Evolutionary conservation across 1,140 invertebrate genomes (phyloP).

Genomic region (Aradophagus sp.): DNA sequence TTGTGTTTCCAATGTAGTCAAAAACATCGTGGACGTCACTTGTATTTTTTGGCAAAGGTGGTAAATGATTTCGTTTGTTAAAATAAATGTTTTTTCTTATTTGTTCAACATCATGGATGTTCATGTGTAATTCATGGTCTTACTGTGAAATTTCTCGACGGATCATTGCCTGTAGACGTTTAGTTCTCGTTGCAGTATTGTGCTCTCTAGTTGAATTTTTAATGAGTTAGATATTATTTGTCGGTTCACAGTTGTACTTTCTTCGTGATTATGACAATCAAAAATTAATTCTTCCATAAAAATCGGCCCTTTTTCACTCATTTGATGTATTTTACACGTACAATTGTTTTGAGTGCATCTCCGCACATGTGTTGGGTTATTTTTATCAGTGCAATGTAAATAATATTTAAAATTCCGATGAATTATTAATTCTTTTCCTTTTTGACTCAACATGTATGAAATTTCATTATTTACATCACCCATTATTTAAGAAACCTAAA

Average conservation of each 20-base stretch:
- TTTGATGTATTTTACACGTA: not conserved
- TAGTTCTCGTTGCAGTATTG: not conserved
- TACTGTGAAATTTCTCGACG: not conserved
- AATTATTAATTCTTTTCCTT: slow-evolving; percentile 1
- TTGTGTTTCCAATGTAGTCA: not conserved
- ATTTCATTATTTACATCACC: too few species aligned
- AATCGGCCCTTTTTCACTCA: not conserved
- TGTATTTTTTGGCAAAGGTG: not conserved
- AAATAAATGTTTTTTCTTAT: not conserved
- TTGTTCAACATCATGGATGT: not conserved
- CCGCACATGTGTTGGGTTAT: not conserved
- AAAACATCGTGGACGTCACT: not conserved
- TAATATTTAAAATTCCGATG: slow-evolving; percentile 5
- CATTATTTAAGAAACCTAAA: too few species aligned
- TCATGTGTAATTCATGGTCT: not conserved
- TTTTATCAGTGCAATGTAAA: slow-evolving; percentile 4
- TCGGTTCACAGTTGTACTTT: not conserved
- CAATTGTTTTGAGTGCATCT: slow-evolving; percentile 4
- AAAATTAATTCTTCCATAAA: not conserved
- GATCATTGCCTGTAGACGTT: not conserved
- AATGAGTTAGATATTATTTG: not conserved
- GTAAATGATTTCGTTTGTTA: not conserved
- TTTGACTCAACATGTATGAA: slow-evolving; percentile 1
- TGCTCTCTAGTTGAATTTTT: not conserved
- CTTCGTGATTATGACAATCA: not conserved